These are phyloP conservation scores for Drosophila heteroneura DNA, from an alignment of 2,888 invertebrate genomes.

Conservation along the genomic window DNA sequence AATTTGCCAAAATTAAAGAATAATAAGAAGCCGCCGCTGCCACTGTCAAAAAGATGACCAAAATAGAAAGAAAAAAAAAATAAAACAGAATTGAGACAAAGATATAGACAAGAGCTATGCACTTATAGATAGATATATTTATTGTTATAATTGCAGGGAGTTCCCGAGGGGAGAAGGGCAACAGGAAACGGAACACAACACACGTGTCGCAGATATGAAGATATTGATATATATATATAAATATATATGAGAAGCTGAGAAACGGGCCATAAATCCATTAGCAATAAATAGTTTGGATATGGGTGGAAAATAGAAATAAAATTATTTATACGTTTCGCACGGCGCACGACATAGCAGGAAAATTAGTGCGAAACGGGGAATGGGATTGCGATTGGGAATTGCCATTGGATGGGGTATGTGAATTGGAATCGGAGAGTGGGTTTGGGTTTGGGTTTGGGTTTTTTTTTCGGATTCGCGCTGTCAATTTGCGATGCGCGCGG, in stretches of 20 bases:
- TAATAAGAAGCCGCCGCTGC: slow-evolving; percentile 74
- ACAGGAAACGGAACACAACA: slow-evolving; percentile 50
- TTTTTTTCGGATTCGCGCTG: slow-evolving; percentile 32
- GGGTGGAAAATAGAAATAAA: slow-evolving; percentile 70
- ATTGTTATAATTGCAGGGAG: slow-evolving; percentile 62
- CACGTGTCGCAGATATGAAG: slow-evolving; percentile 73
- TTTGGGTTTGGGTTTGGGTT: not conserved
- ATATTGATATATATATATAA: slow-evolving; percentile 59
- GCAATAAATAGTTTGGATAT: slow-evolving; percentile 79
- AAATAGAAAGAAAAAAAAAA: not conserved
- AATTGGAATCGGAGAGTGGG: slow-evolving; percentile 4
- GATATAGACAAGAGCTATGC: slow-evolving; percentile 5
- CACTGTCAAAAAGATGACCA: slow-evolving; percentile 27
- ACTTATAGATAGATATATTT: slow-evolving; percentile 7
- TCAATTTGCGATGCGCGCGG: slow-evolving; percentile 79
- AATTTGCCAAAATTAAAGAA: slow-evolving; percentile 84
- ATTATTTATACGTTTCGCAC: slow-evolving; percentile 79
- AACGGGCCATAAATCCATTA: slow-evolving; percentile 82
- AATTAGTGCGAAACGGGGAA: slow-evolving; percentile 72
- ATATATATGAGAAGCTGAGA: slow-evolving; percentile 1
- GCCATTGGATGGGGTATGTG: not conserved
- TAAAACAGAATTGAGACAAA: not conserved
- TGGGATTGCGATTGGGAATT: slow-evolving; percentile 28
- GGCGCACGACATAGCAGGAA: slow-evolving; percentile 75
- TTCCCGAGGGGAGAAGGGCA: slow-evolving; percentile 44